These are phyloP conservation scores for Cepaea nemoralis DNA, from an alignment of 1,140 invertebrate species.

Conservation along the genomic window DNA sequence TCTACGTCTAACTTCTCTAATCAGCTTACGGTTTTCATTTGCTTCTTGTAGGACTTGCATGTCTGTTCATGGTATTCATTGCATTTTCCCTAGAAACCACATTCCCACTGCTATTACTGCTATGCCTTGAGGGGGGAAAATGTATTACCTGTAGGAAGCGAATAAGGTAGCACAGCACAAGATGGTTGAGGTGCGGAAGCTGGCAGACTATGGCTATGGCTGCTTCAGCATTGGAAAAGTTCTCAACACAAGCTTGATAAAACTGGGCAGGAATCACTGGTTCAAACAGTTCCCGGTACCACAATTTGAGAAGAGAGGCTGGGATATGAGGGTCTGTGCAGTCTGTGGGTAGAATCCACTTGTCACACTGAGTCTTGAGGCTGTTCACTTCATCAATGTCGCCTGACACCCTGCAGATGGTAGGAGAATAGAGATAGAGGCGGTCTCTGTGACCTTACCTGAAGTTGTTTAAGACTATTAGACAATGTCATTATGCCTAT, in stretches of 20 bases:
- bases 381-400: constrained; percentile 94
- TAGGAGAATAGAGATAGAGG: no score
- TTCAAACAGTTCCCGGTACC: constrained; percentile 95
- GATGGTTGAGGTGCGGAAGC: constrained; percentile 78
- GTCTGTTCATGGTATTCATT: no score
- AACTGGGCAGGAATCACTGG: constrained; percentile 92
- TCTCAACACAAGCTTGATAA: constrained; percentile 83
- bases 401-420: constrained; percentile 84
- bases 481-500: no score
- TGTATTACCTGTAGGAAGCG: constrained; percentile 87
- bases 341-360: constrained; percentile 82
- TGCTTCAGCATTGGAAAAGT: constrained; percentile 81
- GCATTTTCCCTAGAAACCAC: no score
- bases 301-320: constrained; percentile 92
- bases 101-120: no score
- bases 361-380: constrained; percentile 87
- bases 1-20: no score
- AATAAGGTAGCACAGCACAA: constrained; percentile 93
- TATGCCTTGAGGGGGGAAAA: no score
- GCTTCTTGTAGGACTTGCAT: no score
- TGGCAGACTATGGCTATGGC: constrained; percentile 84
- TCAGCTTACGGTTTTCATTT: no score
- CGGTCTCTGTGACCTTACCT: no score
- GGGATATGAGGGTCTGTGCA: constrained; percentile 90
- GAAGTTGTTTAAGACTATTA: no score